Evolutionary conservation across 2,888 invertebrate species (phyloP).

Genomic region (Timema cristinae): DNA sequence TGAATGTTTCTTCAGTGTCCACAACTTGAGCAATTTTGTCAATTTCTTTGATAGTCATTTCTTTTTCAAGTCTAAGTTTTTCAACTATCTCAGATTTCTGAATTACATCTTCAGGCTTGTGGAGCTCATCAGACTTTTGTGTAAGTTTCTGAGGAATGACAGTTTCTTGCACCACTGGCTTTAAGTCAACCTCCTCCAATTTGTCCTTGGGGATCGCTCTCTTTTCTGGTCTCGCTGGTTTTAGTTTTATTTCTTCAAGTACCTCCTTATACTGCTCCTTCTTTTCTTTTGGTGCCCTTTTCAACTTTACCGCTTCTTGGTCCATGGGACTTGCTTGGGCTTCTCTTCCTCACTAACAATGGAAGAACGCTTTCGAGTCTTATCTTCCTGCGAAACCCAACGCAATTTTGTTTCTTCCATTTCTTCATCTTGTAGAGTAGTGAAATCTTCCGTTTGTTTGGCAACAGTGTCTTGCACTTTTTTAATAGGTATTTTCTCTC

Average conservation of each 20-base stretch:
- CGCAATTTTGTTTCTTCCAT: too few species aligned
- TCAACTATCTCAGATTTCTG: slow-evolving; percentile 1
- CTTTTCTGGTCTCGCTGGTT: slow-evolving; percentile 49
- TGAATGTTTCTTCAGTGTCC: slow-evolving; percentile 35
- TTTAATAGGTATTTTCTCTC: too few species aligned
- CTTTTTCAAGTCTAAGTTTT: slow-evolving; percentile 27
- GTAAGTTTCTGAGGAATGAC: too few species aligned
- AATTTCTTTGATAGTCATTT: slow-evolving; percentile 26
- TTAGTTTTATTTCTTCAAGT: slow-evolving; percentile 36
- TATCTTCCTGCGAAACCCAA: too few species aligned
- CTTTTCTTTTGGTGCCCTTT: slow-evolving; percentile 38
- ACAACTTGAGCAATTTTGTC: slow-evolving; percentile 21
- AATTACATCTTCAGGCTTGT: slow-evolving; percentile 20
- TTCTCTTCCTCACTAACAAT: slow-evolving; percentile 19
- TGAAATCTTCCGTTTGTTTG: too few species aligned
- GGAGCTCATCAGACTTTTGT: slow-evolving; percentile 27
- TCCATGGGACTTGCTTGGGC: slow-evolving; percentile 22
- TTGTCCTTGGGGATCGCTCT: slow-evolving; percentile 34
- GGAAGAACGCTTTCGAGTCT: too few species aligned
- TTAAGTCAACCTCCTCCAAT: slow-evolving; percentile 30
- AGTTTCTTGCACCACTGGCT: slow-evolving; percentile 31
- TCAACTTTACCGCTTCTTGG: slow-evolving; percentile 48
- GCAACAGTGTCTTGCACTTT: too few species aligned
- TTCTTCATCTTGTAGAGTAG: too few species aligned
- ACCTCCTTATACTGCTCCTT: slow-evolving; percentile 38